Percentiles rank a stretch among this genome's conserved stretches.
Evolutionary conservation across 2,113 vertebrate species (phyloP).

Genomic region (Corythaixoides concolor): DNA sequence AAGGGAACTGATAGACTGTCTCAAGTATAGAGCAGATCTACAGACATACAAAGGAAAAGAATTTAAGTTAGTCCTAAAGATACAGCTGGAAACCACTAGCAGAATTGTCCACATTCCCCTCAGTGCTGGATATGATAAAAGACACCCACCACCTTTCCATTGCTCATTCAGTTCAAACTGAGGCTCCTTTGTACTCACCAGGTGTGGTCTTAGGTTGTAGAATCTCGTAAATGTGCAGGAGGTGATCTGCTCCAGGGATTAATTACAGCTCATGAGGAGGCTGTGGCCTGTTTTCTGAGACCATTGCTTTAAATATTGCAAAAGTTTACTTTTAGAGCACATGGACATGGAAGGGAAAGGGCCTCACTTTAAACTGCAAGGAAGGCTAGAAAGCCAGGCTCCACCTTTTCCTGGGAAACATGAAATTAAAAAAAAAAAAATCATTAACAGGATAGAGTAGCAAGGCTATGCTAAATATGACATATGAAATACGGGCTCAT

Average conservation of each 20-base stretch:
- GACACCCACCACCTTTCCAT: not conserved
- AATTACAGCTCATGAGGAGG: not conserved
- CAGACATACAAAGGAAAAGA: not conserved
- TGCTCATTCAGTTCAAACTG: not conserved
- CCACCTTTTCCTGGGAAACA: not conserved
- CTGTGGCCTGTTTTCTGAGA: not conserved
- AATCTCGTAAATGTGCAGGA: not conserved
- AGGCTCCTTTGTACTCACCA: not conserved
- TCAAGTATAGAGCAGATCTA: not conserved
- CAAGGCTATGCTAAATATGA: not conserved
- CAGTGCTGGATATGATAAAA: not conserved
- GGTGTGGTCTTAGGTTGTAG: not conserved
- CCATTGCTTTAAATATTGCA: not conserved
- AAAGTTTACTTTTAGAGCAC: not conserved
- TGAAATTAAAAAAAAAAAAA: not conserved
- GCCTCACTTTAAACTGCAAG: not conserved
- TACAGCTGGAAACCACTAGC: not conserved
- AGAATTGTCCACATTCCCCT: not conserved
- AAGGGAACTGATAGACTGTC: not conserved
- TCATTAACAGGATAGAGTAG: not conserved
- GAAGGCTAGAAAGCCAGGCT: not conserved
- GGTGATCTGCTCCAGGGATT: not conserved
- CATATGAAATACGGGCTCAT: not conserved
- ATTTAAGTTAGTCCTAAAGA: not conserved
- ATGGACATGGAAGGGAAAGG: not conserved